Evolutionary conservation across 2,888 invertebrate species (phyloP).

Genomic region (Furcula furcula): DNA sequence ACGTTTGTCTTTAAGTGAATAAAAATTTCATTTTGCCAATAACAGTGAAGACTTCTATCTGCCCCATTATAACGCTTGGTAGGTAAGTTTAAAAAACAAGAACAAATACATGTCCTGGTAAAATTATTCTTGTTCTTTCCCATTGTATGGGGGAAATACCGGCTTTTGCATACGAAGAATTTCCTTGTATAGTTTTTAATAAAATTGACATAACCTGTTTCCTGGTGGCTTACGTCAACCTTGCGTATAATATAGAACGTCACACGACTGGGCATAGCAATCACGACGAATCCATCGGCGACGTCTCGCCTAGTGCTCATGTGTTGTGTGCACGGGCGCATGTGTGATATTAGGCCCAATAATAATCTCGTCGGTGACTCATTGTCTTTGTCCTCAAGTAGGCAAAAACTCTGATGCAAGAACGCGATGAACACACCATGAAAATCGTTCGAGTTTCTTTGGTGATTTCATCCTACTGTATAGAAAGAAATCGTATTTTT

Average conservation of each 20-base stretch:
- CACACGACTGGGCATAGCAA: slow-evolving; percentile 47
- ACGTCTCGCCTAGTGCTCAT: not conserved
- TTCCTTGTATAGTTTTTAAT: slow-evolving; percentile 17
- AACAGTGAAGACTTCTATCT: no score
- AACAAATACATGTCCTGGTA: not conserved
- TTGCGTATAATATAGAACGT: slow-evolving; percentile 38
- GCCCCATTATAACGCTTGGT: no score
- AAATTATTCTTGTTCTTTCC: not conserved
- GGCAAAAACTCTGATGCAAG: slow-evolving; percentile 25
- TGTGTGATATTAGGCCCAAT: slow-evolving; percentile 59
- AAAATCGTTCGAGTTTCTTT: slow-evolving; percentile 31
- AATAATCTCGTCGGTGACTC: slow-evolving; percentile 66
- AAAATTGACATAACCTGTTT: slow-evolving; percentile 22
- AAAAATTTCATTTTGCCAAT: no score
- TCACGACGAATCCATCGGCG: slow-evolving; percentile 30
- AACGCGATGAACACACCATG: slow-evolving; percentile 33
- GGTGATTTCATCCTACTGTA: slow-evolving; percentile 33
- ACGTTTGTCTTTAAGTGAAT: no score
- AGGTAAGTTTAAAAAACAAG: no score
- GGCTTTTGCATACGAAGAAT: slow-evolving; percentile 11
- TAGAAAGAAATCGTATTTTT: slow-evolving; percentile 38
- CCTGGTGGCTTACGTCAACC: slow-evolving; percentile 39
- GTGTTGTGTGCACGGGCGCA: slow-evolving; percentile 28
- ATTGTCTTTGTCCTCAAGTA: slow-evolving; percentile 58
- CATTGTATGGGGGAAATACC: slow-evolving; percentile 12